These are phyloP conservation scores for Papilio protenor DNA, from an alignment of 2,888 invertebrate genomes.

Conservation along the genomic window DNA sequence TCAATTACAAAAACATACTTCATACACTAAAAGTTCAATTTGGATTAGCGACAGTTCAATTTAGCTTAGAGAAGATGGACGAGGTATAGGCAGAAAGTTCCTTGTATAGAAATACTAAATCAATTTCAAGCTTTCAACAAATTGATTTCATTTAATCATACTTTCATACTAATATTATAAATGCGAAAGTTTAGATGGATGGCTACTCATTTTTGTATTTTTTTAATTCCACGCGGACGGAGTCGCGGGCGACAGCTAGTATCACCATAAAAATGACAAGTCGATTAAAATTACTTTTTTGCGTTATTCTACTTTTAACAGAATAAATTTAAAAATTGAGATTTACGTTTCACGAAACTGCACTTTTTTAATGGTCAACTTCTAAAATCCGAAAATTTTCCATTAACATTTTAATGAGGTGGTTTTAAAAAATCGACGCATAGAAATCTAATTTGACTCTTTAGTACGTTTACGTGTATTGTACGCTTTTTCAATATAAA, in stretches of 20 bases:
- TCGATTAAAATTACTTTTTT: neutral
- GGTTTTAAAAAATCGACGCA: neutral
- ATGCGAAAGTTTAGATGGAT: too few species aligned
- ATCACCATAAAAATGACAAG: constrained; percentile 16
- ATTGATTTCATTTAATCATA: constrained; percentile 14
- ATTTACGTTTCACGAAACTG: neutral
- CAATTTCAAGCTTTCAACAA: constrained; percentile 18
- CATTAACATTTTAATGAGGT: neutral
- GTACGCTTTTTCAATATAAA: neutral
- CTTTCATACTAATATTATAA: too few species aligned
- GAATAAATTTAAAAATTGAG: neutral
- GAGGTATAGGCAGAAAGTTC: constrained; percentile 33
- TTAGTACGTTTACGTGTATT: neutral
- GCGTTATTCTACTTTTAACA: neutral
- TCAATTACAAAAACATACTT: constrained; percentile 38
- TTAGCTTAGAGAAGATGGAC: constrained; percentile 41
- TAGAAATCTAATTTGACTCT: neutral
- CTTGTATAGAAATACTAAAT: constrained; percentile 37
- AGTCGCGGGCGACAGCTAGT: too few species aligned
- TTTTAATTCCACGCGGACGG: too few species aligned
- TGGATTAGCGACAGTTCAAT: constrained; percentile 44
- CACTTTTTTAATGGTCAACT: neutral
- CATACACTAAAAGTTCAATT: constrained; percentile 44
- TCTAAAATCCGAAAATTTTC: too few species aligned
- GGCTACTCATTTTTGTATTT: too few species aligned